Base-by-base conservation (phyloP, 1,140 invertebrate species). In the Uloborus diversus region DNA sequence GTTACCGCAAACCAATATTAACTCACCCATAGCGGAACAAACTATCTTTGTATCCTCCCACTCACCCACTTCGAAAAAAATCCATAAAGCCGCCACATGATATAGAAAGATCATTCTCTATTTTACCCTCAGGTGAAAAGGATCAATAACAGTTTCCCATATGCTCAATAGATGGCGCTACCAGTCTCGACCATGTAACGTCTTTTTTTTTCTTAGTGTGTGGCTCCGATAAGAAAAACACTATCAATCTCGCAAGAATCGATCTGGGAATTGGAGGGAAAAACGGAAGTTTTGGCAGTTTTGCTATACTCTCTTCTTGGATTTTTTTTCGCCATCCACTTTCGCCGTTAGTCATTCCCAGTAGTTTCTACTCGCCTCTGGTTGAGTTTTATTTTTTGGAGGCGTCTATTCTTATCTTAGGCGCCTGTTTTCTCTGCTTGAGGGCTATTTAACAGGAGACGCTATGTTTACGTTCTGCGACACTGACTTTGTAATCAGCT, bases 271-370 rank as follows among this genome's bases (percentile, higher is more conserved):
- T 75, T 75, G 57, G 71, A 64, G 56, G 59, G 71, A 64, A 75
- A 75, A 75, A 75, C 71, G 71, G 71, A 75, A 64, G 71, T 75
- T 75, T 75, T 75, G 71, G 57, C 71, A 75, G 71, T 75, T 75
- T 75, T 75, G 56, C 57, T 61, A 61, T 42, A 61, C 33, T 59
- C 17, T 25, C 17, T 9, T 14, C 20, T 49, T 68, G 13, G 20
- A 4, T 30, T 49, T 68, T 49, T 13, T 37, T 25, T 51, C 30
- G 42, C 47, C n/a, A n/a, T 42, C 25, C 30, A 25, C 57, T 64
- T 75, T 75, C 47, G 20, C 42, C 23, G 30, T 59, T 30, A 28
- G 56, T 30, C 56, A 59, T 59, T 25, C 42, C 23, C 57, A 51
- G 62, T 75, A 20, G 20, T 30, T 23, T 30, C 32, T 59, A 59